phyloP scores from a whole-genome alignment of 2,797 vertebrate genomes.

The Phataginus tricuspis region DNA sequence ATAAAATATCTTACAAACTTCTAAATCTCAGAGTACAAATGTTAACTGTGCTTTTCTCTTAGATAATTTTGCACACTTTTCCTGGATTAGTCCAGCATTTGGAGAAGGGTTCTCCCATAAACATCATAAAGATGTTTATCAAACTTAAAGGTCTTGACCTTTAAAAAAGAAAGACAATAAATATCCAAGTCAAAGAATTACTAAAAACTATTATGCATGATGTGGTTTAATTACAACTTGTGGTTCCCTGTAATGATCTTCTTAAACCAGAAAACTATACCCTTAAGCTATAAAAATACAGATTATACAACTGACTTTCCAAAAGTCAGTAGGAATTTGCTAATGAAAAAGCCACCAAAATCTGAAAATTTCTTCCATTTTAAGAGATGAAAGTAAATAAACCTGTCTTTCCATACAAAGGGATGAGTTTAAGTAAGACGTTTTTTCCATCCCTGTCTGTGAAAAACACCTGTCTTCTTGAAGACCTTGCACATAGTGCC shows the following conservation, averaged over 20 bases:
- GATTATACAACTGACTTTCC: slow-evolving; percentile 18
- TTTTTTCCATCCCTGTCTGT: slow-evolving; percentile 7
- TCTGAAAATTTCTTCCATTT: slow-evolving; percentile 27
- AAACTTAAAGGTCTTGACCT: slow-evolving; percentile 48
- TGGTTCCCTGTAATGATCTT: background rate
- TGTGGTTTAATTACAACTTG: background rate
- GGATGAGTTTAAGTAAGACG: background rate
- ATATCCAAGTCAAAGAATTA: slow-evolving; percentile 40
- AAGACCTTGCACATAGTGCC: background rate
- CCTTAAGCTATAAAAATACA: background rate
- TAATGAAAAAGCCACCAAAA: slow-evolving; percentile 29
- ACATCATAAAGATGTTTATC: slow-evolving; percentile 41
- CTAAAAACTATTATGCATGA: slow-evolving; percentile 13
- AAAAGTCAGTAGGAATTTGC: slow-evolving; percentile 47
- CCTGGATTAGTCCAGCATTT: background rate
- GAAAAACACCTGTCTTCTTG: slow-evolving; percentile 15
- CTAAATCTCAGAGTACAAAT: slow-evolving; percentile 1
- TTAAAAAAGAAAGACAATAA: slow-evolving; percentile 35
- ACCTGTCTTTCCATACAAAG: slow-evolving; percentile 22
- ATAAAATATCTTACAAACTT: slow-evolving; percentile 50
- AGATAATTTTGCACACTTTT: slow-evolving; percentile 23
- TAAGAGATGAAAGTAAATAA: slow-evolving; percentile 18
- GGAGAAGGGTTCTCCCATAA: background rate
- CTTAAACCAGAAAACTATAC: slow-evolving; percentile 29
- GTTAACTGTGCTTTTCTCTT: slow-evolving; percentile 21